These are phyloP conservation scores for Hirtodrosophila cameraria DNA, from an alignment of 2,888 invertebrate genomes.

Conservation along the genomic window DNA sequence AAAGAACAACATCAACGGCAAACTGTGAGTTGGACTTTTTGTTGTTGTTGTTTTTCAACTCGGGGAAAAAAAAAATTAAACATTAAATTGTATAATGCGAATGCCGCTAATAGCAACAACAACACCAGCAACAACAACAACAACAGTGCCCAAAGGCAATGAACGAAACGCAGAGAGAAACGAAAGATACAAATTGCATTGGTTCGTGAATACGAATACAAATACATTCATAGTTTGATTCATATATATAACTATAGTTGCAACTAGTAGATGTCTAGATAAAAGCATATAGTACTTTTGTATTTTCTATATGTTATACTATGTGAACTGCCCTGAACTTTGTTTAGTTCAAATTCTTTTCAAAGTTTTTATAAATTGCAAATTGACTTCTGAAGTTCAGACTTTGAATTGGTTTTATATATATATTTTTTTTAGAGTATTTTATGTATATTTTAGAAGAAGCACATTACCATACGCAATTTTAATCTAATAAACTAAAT, in stretches of 20 bases:
- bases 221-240: constrained; percentile 38
- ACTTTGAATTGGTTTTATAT: no score
- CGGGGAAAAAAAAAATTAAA: constrained; percentile 67
- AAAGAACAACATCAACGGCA: constrained; percentile 79
- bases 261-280: constrained; percentile 24
- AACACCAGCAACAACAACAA: constrained; percentile 30
- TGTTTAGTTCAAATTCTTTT: background rate
- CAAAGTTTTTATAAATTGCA: no score
- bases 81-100: constrained; percentile 79
- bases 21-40: constrained; percentile 62
- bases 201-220: constrained; percentile 35
- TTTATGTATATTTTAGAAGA: no score
- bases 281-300: background rate
- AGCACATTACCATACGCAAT: no score
- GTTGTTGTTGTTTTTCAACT: constrained; percentile 29
- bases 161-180: constrained; percentile 66
- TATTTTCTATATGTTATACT: background rate
- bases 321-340: constrained; percentile 52
- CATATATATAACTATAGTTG: constrained; percentile 43
- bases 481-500: no score
- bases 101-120: constrained; percentile 70
- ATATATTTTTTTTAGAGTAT: no score
- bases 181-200: constrained; percentile 71
- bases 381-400: no score
- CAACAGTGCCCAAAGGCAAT: constrained; percentile 53